Evolutionary conservation across 2,113 vertebrate genomes (phyloP).

Genomic region (Bolborhynchus lineola): DNA sequence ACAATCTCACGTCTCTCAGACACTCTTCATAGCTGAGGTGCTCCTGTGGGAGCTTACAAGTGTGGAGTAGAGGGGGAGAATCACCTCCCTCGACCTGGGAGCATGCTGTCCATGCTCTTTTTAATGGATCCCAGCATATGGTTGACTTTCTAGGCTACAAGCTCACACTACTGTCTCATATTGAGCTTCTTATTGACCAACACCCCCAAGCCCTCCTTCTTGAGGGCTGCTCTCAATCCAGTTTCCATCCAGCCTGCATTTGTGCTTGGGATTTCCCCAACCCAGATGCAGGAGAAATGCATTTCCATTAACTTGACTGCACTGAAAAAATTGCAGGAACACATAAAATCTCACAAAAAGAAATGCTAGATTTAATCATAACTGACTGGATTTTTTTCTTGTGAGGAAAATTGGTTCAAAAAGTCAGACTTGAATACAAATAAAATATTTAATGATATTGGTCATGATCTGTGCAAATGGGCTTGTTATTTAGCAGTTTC

Average conservation of each 20-base stretch:
- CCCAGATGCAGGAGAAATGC: background rate
- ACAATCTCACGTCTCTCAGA: background rate
- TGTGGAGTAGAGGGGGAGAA: background rate
- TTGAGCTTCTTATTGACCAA: background rate
- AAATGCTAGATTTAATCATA: background rate
- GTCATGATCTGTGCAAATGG: background rate
- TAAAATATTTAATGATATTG: background rate
- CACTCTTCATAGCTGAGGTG: background rate
- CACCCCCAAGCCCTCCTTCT: background rate
- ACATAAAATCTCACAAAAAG: background rate
- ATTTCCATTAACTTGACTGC: background rate
- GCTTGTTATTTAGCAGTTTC: background rate
- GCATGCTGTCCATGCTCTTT: background rate
- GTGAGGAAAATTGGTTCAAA: background rate
- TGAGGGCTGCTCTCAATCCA: background rate
- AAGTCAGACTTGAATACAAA: background rate
- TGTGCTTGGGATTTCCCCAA: background rate
- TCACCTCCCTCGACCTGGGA: background rate
- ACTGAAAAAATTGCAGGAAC: background rate
- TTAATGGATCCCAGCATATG: background rate
- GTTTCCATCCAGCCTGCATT: background rate
- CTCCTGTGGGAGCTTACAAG: background rate
- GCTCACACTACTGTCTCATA: rapidly evolving
- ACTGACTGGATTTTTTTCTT: rapidly evolving
- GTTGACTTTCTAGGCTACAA: background rate